Percentiles rank a stretch among this genome's conserved stretches.
Evolutionary conservation across 2,888 invertebrate species (phyloP).

Genomic region (Lasioglossum calceatum): DNA sequence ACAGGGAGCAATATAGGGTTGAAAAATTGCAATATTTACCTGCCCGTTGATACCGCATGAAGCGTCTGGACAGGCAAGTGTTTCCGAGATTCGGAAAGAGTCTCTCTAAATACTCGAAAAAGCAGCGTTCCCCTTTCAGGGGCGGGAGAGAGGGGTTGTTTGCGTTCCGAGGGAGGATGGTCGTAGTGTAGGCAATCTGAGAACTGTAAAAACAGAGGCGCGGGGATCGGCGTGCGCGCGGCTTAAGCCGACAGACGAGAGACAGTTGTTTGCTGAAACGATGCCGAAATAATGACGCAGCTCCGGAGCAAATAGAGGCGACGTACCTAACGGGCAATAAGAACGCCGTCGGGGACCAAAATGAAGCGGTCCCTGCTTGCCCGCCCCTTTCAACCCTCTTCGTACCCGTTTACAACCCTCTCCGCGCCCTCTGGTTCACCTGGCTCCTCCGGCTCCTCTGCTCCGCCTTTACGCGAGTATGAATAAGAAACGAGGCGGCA

Average conservation of each 20-base stretch:
- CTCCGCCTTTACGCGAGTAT: slow-evolving; percentile 57
- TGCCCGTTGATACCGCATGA: too few species aligned
- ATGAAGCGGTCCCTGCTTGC: slow-evolving; percentile 41
- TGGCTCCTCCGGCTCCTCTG: neutral
- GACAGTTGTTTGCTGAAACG: slow-evolving; percentile 53
- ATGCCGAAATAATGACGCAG: slow-evolving; percentile 45
- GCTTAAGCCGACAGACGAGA: slow-evolving; percentile 35
- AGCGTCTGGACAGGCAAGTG: neutral
- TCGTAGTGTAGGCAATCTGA: slow-evolving; percentile 15
- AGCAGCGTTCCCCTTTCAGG: neutral
- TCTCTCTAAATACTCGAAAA: neutral
- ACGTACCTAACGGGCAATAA: slow-evolving; percentile 53
- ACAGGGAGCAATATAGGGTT: neutral
- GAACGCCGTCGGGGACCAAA: slow-evolving; percentile 43
- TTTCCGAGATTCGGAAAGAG: neutral
- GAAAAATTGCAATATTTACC: neutral
- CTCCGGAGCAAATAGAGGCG: slow-evolving; percentile 37
- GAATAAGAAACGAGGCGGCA: slow-evolving; percentile 65
- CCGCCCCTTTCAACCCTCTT: neutral
- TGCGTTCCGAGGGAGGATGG: neutral
- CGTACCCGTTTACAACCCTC: neutral
- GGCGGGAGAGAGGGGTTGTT: neutral
- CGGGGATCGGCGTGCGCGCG: slow-evolving; percentile 12
- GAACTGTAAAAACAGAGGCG: slow-evolving; percentile 27
- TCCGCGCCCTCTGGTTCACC: neutral